Evolutionary conservation across 2,888 invertebrate species (phyloP).

Genomic region (Cheilosia urbana): DNA sequence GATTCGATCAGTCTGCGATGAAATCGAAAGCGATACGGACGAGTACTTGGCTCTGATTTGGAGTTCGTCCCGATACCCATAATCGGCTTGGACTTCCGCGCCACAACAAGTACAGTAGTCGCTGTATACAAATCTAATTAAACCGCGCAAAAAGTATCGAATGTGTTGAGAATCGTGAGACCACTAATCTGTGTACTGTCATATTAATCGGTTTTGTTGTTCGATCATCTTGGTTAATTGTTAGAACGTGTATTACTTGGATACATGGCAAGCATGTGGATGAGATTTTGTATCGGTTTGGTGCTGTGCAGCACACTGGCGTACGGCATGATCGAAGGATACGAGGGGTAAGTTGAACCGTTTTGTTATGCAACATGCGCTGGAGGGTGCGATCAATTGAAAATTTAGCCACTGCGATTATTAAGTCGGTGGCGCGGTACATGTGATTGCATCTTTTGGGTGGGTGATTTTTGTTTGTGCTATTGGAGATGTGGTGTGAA

Average conservation of each 20-base stretch:
- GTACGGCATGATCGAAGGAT: conserved; percentile 63
- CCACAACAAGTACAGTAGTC: background rate
- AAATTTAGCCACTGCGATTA: background rate
- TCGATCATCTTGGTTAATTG: conserved; percentile 37
- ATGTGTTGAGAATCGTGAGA: conserved; percentile 49
- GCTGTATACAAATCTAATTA: conserved; percentile 11
- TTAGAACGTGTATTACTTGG: conserved; percentile 20
- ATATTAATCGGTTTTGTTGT: conserved; percentile 38
- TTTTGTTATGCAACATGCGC: conserved; percentile 16
- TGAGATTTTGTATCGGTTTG: conserved; percentile 52
- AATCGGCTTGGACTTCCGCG: conserved; percentile 52
- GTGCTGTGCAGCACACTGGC: conserved; percentile 57
- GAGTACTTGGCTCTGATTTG: conserved; percentile 61
- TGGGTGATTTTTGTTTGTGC: background rate
- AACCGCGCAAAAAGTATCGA: conserved; percentile 6
- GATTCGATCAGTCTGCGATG: conserved; percentile 80
- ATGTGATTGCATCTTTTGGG: background rate
- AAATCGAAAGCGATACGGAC: conserved; percentile 81
- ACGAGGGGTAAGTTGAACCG: conserved; percentile 69
- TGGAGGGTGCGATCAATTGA: conserved; percentile 1
- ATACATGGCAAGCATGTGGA: conserved; percentile 52
- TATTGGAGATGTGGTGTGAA: conserved; percentile 13
- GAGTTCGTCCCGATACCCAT: conserved; percentile 18
- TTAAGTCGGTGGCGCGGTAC: background rate
- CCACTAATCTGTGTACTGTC: conserved; percentile 28